Base-by-base conservation (phyloP, 1,140 invertebrate species). In the Carcinoscorpius rotundicauda region DNA sequence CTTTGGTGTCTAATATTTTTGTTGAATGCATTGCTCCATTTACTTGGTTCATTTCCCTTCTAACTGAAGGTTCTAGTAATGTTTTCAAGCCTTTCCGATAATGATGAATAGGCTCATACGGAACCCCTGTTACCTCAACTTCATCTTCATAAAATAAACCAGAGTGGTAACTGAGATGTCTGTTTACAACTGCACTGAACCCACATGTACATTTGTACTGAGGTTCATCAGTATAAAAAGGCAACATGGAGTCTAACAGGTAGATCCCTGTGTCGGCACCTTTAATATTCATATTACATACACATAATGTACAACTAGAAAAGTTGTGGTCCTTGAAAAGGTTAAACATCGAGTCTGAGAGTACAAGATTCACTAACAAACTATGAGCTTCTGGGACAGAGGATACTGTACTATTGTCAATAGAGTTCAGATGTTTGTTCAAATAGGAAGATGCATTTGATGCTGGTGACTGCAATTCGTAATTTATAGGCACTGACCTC, bases 111-210 rank as follows among this genome's bases (percentile, higher is more conserved):
- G 69, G 67, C 75, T 93, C 89, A 71, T 93, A 87, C 3, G 72
- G 71, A 50, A 87, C 77, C 72, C 86, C 92, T 1, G 93, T 96
- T 61, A 98, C 95, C 75, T 98, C 95, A 78, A 92, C 84, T 76
- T 98, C 95, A 73, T 98, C 95, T 78, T 98, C 95, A 71, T 95
- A 97, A 75, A 98, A 98, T 4, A 98, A 79, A 0, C 95, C 95
- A 4, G 93, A 87, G 50, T 86, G 83, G 75, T 93, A 87, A 86
- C 90, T 62, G 88, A 80, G 69, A 86, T 82, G n/a, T 63, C 94
- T 81, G 80, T 98, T 98, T 3, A 94, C 86, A 49, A 97, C 87
- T 4, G 95, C 94, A 78, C 92, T 96, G 75, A 97, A 98, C 49
- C 94, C 95, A 78, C 95, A 98, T 58, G 85, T 91, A 76, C 95